Evolutionary conservation across 1,140 invertebrate species (phyloP).

Genomic region (Papilio xuthus): DNA sequence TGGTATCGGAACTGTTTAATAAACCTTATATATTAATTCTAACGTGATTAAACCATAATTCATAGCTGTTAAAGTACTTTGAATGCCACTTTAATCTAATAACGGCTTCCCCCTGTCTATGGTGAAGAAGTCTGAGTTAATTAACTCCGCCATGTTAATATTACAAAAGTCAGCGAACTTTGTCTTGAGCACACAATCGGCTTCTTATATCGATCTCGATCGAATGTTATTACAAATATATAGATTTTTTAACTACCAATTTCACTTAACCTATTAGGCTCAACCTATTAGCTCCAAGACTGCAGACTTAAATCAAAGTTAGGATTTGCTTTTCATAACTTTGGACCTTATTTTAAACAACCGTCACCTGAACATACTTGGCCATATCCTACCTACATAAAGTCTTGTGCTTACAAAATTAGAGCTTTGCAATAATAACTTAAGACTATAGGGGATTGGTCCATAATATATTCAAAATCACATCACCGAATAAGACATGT

Average conservation of each 20-base stretch:
- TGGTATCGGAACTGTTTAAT: not conserved
- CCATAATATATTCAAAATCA: too few relatives aligned
- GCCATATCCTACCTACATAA: too few relatives aligned
- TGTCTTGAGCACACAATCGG: not conserved
- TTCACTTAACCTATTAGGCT: too few relatives aligned
- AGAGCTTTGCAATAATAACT: too few relatives aligned
- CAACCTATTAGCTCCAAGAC: not conserved
- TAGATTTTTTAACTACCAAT: not conserved
- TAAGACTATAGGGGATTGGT: too few relatives aligned
- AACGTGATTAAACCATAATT: constrained; percentile 22
- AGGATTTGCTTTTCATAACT: too few relatives aligned
- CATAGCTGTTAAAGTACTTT: constrained; percentile 19
- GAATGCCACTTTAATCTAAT: constrained; percentile 19
- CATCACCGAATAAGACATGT: not conserved
- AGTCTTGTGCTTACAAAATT: too few relatives aligned
- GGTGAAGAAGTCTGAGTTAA: constrained; percentile 20
- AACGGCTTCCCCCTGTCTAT: constrained; percentile 16
- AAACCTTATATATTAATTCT: constrained; percentile 3
- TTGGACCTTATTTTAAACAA: too few relatives aligned
- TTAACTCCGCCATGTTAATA: constrained; percentile 24
- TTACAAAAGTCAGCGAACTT: constrained; percentile 30
- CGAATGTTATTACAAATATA: not conserved
- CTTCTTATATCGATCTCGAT: not conserved
- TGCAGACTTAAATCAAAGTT: too few relatives aligned
- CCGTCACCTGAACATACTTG: too few relatives aligned